Base-by-base conservation (phyloP, 1,140 invertebrate species). In the Drosophila nebulosa region DNA sequence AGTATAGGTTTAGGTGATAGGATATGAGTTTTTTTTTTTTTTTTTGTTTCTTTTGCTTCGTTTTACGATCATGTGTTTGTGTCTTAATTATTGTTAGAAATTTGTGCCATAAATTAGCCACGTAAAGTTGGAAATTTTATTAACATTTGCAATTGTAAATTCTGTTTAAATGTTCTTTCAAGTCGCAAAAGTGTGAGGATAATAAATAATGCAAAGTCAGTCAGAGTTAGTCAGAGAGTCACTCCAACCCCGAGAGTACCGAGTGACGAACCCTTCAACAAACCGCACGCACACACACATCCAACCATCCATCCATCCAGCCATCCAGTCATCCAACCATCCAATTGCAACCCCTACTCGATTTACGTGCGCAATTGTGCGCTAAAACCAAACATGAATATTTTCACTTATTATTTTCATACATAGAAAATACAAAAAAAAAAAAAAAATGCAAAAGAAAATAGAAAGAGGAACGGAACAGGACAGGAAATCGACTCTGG, bases 351-450 rank as follows among this genome's bases (percentile, higher is more conserved):
- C 22, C 14, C 55, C 1, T 9, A 46, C 18, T 61, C 52, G 32
- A 35, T 18, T 55, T 70, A 80, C 73, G 69, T 85, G 77, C 76
- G 60, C 81, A 84, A 85, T 84, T 84, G 73, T 79, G 76, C 73
- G 81, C 77, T 85, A 78, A 86, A 86, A 81, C 67, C 81, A 86
- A 86, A 81, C 83, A 86, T 80, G 80, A 85, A 85, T 86, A 85
- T 85, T 81, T 85, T 81, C 74, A 86, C 81, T 86, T 85, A 85
- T 85, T 85, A 85, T 85, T 86, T 85, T 78, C 51, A 81, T 74
- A 68, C 68, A 81, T 74, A 72, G 65, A 79, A 61, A 58, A 57
- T 57, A 57, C 18, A 57, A 12, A 55, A 55, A 39, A 69, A 72
- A 65, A 26, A 22, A 26, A 26, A 24, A 56, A 35, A 14, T 14